These are phyloP conservation scores for Amphipyra berbera DNA, from an alignment of 2,888 invertebrate genomes.

Conservation along the genomic window DNA sequence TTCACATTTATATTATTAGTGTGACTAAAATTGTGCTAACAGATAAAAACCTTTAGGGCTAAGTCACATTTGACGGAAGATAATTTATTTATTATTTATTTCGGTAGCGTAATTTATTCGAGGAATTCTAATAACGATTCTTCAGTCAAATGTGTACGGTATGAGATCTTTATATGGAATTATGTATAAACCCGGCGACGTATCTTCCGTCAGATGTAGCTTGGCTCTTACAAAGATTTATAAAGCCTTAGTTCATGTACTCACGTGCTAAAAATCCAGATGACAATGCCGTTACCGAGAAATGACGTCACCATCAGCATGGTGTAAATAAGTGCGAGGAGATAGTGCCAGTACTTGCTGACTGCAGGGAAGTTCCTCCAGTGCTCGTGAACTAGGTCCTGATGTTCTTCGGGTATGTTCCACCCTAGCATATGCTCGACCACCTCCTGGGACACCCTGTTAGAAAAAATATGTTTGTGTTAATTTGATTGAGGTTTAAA, in stretches of 20 bases:
- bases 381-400: slow-evolving; percentile 92
- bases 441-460: slow-evolving; percentile 82
- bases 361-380: slow-evolving; percentile 92
- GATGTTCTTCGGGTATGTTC: slow-evolving; percentile 92
- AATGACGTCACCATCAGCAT: slow-evolving; percentile 90
- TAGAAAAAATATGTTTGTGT: not conserved
- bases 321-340: slow-evolving; percentile 91
- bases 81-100: too few relatives aligned
- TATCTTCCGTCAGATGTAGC: too few relatives aligned
- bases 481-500: slow-evolving; percentile 4
- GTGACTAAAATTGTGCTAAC: too few relatives aligned
- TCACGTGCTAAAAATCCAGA: slow-evolving; percentile 94
- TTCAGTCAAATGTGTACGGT: too few relatives aligned
- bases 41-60: too few relatives aligned
- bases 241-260: slow-evolving; percentile 61
- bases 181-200: too few relatives aligned
- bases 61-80: too few relatives aligned
- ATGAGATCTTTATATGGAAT: too few relatives aligned
- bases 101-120: too few relatives aligned
- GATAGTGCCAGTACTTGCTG: slow-evolving; percentile 91
- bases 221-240: too few relatives aligned
- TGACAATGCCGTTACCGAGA: slow-evolving; percentile 93
- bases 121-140: too few relatives aligned
- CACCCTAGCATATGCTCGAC: slow-evolving; percentile 91
- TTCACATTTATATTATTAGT: too few relatives aligned